Conservation (phyloP, 2,113 vertebrate genomes). For the Tichodroma muraria region DNA sequence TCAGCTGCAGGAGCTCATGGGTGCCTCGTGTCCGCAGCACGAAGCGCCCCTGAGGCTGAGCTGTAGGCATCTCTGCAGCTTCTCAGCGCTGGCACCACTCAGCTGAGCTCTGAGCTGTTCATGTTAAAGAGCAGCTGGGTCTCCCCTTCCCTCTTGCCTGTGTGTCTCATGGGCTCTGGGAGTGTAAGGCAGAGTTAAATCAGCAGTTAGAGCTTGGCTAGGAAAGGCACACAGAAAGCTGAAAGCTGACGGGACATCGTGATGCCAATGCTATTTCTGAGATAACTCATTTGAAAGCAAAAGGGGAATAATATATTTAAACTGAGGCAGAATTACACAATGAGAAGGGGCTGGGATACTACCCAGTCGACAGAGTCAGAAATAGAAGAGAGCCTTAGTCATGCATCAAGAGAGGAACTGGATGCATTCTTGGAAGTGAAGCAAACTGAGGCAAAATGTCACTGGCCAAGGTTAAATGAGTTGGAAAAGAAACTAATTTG, state of each 20-base stretch:
- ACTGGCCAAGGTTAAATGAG: constrained; percentile 16
- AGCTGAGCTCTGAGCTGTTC: background rate
- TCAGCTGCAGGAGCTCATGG: background rate
- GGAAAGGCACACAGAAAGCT: background rate
- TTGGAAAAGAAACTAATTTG: constrained; percentile 32
- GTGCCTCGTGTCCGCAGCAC: fast-evolving
- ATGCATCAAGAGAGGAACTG: constrained; percentile 24
- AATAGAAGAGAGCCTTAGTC: background rate
- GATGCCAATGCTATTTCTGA: background rate
- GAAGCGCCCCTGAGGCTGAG: background rate
- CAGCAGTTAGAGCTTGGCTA: background rate
- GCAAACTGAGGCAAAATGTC: constrained; percentile 19
- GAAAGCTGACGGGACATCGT: background rate
- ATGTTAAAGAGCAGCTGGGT: background rate
- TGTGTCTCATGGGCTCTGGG: background rate
- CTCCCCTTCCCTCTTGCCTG: background rate
- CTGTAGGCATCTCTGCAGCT: background rate
- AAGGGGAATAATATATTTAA: constrained; percentile 29
- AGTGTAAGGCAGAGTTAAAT: background rate
- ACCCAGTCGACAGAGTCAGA: constrained; percentile 3
- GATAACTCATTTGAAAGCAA: constrained; percentile 9
- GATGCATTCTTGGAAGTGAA: constrained; percentile 35
- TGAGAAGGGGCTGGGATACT: constrained; percentile 12
- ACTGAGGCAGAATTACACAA: constrained; percentile 32
- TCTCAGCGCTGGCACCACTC: background rate